Conservation (phyloP, 2,797 vertebrate species). For the Erithacus rubecula region DNA sequence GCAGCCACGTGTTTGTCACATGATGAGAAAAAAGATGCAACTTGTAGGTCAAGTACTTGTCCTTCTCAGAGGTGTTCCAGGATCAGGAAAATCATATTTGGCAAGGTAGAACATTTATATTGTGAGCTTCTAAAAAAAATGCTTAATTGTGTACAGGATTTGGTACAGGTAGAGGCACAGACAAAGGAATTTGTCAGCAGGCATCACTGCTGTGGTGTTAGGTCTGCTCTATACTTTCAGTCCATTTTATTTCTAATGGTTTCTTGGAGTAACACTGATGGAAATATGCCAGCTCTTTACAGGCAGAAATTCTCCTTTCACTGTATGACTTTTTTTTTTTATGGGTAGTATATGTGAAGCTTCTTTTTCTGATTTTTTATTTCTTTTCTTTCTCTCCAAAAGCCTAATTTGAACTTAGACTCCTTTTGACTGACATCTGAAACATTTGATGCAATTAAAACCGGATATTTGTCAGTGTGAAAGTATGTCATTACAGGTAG, state of each 20-base stretch:
- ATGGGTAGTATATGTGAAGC: not conserved
- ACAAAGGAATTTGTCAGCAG: not conserved
- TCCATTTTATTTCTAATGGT: not conserved
- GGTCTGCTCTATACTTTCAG: not conserved
- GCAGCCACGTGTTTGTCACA: conserved; percentile 59
- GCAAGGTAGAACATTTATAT: conserved; percentile 83
- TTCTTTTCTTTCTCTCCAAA: not conserved
- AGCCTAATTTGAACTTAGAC: not conserved
- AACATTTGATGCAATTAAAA: not conserved
- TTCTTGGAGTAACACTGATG: not conserved
- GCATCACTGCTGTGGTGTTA: not conserved
- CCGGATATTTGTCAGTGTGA: not conserved
- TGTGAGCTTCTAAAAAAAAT: conserved; percentile 39
- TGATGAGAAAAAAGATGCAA: conserved; percentile 72
- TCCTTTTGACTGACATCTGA: not conserved
- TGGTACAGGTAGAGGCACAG: not conserved
- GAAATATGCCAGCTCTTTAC: not conserved
- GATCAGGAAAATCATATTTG: conserved; percentile 94
- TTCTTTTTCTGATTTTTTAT: not conserved
- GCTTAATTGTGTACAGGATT: not conserved
- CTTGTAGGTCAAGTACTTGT: conserved; percentile 87
- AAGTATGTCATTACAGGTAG: not conserved
- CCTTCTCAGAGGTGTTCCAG: conserved; percentile 93
- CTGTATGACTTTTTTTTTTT: not conserved
- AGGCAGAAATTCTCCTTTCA: not conserved